Evolutionary conservation across 2,113 vertebrate genomes (phyloP).

Genomic region (Cyprinodon tularosa): DNA sequence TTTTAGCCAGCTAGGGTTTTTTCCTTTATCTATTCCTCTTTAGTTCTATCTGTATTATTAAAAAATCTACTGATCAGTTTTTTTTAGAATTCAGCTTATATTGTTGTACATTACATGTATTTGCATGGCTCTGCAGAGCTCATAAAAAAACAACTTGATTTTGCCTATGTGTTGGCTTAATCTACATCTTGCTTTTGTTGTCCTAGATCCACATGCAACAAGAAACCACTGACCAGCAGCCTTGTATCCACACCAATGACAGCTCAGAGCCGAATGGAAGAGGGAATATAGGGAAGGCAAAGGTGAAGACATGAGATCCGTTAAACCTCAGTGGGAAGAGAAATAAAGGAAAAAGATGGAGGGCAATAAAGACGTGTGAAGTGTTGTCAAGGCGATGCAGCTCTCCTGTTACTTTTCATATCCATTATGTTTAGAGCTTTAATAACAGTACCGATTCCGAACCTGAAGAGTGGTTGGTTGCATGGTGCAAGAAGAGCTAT

Average conservation of each 20-base stretch:
- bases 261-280: constrained; percentile 48
- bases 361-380: constrained; percentile 60
- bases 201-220: constrained; percentile 42
- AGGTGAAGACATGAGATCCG: constrained; percentile 62
- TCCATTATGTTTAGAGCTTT: constrained; percentile 75
- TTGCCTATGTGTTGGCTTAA: neutral
- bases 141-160: neutral
- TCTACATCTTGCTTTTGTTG: constrained; percentile 15
- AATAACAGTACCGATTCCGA: constrained; percentile 37
- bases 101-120: neutral
- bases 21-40: neutral
- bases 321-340: constrained; percentile 56
- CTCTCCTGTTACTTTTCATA: constrained; percentile 70
- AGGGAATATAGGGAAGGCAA: constrained; percentile 40
- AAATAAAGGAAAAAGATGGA: constrained; percentile 62
- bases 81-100: neutral
- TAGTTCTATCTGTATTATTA: neutral
- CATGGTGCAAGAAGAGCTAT: constrained; percentile 10
- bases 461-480: constrained; percentile 59
- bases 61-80: neutral
- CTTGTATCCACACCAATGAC: constrained; percentile 72
- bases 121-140: neutral
- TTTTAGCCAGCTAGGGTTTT: neutral
- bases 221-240: constrained; percentile 65
- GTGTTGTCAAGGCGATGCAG: constrained; percentile 75